phyloP scores from a whole-genome alignment of 2,888 invertebrate species.

The Elmis aenea region DNA sequence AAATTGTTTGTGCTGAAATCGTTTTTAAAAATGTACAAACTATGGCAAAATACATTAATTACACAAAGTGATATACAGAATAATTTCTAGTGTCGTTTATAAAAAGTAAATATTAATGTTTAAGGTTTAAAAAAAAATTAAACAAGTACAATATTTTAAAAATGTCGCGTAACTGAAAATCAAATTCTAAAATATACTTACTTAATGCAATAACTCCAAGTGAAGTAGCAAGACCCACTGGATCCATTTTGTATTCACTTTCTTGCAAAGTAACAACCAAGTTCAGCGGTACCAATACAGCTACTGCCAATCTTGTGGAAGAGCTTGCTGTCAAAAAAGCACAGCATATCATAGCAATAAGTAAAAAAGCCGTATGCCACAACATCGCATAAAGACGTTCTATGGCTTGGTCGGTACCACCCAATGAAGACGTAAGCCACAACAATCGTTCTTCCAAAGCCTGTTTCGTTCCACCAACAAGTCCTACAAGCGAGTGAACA shows the following conservation, averaged over 20 bases:
- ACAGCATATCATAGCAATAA: constrained; percentile 40
- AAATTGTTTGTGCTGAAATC: constrained; percentile 28
- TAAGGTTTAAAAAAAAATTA: constrained; percentile 3
- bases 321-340: constrained; percentile 39
- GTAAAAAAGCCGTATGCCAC: constrained; percentile 39
- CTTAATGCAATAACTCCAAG: constrained; percentile 19
- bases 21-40: no score
- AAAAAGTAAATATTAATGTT: no score
- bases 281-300: constrained; percentile 38
- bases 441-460: constrained; percentile 39
- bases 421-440: constrained; percentile 41
- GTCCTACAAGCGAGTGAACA: constrained; percentile 41
- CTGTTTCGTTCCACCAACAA: constrained; percentile 38
- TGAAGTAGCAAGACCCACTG: constrained; percentile 24
- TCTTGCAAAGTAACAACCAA: constrained; percentile 36
- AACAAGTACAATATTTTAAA: constrained; percentile 1
- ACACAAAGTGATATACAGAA: no score
- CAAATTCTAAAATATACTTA: constrained; percentile 5
- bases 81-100: no score
- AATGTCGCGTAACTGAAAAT: no score
- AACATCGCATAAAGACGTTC: constrained; percentile 39
- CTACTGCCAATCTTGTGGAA: constrained; percentile 35
- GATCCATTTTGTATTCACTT: constrained; percentile 31
- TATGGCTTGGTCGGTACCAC: constrained; percentile 43
- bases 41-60: no score